Evolutionary conservation across 2,797 vertebrate species (phyloP).

Genomic region (Anguilla obscura): DNA sequence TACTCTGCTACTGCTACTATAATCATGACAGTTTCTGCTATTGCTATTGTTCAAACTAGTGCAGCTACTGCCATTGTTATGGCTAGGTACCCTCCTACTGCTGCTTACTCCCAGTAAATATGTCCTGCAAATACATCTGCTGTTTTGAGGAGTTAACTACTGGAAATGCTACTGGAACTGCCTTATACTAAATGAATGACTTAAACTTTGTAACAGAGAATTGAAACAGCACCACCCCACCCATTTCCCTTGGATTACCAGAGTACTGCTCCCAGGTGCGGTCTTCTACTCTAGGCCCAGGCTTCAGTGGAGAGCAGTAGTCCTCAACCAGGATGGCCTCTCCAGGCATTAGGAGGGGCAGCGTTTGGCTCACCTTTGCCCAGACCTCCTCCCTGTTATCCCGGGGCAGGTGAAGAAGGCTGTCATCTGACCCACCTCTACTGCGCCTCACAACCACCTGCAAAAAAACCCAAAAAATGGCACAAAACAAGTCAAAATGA

Average conservation of each 20-base stretch:
- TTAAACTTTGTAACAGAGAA: background rate
- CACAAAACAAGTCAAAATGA: background rate
- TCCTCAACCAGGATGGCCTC: constrained; percentile 73
- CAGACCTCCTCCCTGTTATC: constrained; percentile 50
- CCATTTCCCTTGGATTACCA: constrained; percentile 33
- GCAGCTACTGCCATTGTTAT: background rate
- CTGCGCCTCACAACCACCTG: constrained; percentile 68
- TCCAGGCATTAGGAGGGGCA: constrained; percentile 66
- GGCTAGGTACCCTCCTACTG: background rate
- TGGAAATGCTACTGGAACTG: background rate
- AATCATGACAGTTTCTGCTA: no score
- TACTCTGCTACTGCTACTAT: no score
- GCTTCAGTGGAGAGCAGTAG: constrained; percentile 60
- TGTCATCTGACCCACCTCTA: constrained; percentile 46
- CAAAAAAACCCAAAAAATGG: background rate
- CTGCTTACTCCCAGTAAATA: background rate
- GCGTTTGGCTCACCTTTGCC: constrained; percentile 48
- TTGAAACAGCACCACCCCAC: constrained; percentile 10
- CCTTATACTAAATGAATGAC: background rate
- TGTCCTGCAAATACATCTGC: background rate
- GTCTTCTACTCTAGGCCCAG: constrained; percentile 41
- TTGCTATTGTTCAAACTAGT: no score
- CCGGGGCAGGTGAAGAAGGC: constrained; percentile 45
- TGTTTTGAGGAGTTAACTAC: background rate
- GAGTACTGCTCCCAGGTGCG: constrained; percentile 37